These are phyloP conservation scores for Aethes cnicana DNA, from an alignment of 2,888 invertebrate species.

Conservation along the genomic window DNA sequence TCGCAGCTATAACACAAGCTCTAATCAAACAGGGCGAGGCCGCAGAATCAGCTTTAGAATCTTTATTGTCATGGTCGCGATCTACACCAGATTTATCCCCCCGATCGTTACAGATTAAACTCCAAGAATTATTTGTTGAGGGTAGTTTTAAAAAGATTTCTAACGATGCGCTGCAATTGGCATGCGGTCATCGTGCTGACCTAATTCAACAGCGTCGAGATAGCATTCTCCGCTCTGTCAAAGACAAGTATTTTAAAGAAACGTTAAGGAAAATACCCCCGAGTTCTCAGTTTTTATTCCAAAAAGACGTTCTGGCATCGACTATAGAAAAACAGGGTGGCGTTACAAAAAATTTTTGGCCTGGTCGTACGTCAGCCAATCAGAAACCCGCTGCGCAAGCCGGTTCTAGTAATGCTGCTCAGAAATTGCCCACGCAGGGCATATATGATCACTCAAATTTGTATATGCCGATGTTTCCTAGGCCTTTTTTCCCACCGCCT, in stretches of 20 bases:
- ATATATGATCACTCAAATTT: background rate
- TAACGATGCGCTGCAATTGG: background rate
- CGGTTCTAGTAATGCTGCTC: slow-evolving; percentile 4
- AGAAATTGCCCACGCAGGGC: background rate
- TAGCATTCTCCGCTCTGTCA: background rate
- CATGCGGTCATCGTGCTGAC: background rate
- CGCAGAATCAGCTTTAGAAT: slow-evolving; percentile 2
- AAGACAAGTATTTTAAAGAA: background rate
- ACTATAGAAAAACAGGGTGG: background rate
- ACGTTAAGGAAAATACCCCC: background rate
- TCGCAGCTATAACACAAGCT: slow-evolving; percentile 18
- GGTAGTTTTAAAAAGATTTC: background rate
- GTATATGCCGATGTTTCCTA: background rate
- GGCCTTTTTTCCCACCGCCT: background rate
- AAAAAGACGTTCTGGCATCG: background rate
- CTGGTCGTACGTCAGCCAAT: slow-evolving; percentile 2
- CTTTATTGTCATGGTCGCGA: slow-evolving; percentile 2
- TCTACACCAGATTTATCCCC: background rate
- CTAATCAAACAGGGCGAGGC: slow-evolving; percentile 21
- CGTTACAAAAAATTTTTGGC: slow-evolving; percentile 13
- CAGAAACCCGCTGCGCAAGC: slow-evolving; percentile 28
- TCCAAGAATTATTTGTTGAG: slow-evolving; percentile 5
- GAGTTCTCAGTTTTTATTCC: background rate
- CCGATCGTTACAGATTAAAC: background rate
- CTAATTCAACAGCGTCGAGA: background rate